Conservation (phyloP, 2,888 invertebrate genomes). For the Nomada fucata region DNA sequence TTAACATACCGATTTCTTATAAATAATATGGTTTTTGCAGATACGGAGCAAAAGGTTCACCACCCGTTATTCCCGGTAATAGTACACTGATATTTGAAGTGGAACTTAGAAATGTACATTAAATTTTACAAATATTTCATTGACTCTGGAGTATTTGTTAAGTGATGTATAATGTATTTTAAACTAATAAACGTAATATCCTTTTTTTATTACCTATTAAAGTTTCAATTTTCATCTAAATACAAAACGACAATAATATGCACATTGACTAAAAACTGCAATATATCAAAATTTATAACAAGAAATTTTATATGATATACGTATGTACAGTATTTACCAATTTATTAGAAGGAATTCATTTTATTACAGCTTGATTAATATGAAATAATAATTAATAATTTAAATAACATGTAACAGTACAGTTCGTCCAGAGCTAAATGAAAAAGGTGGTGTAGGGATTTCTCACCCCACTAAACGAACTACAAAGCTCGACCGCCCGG, state of each 20-base stretch:
- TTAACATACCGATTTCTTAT: slow-evolving; percentile 1
- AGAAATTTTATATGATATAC: not conserved
- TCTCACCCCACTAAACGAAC: too few relatives aligned
- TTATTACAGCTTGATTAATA: not conserved
- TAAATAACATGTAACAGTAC: not conserved
- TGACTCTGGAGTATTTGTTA: slow-evolving; percentile 45
- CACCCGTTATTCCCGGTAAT: slow-evolving; percentile 95
- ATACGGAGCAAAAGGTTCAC: slow-evolving; percentile 91
- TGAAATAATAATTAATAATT: not conserved
- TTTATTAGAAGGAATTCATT: not conserved
- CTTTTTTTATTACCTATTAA: slow-evolving; percentile 32
- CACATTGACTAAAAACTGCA: slow-evolving; percentile 56
- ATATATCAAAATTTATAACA: not conserved
- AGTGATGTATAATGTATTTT: slow-evolving; percentile 43
- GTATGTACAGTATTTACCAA: not conserved
- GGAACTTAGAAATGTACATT: slow-evolving; percentile 93
- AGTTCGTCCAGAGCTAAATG: too few relatives aligned
- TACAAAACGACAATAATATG: slow-evolving; percentile 54
- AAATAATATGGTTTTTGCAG: slow-evolving; percentile 83
- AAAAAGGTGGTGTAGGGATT: too few relatives aligned
- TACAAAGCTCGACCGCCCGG: too few relatives aligned
- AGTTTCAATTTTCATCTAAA: slow-evolving; percentile 1
- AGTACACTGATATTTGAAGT: slow-evolving; percentile 95
- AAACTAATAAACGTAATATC: slow-evolving; percentile 32
- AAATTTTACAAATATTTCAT: slow-evolving; percentile 65